Base-by-base conservation (phyloP, 2,113 vertebrate species). In the Pipa parva region DNA sequence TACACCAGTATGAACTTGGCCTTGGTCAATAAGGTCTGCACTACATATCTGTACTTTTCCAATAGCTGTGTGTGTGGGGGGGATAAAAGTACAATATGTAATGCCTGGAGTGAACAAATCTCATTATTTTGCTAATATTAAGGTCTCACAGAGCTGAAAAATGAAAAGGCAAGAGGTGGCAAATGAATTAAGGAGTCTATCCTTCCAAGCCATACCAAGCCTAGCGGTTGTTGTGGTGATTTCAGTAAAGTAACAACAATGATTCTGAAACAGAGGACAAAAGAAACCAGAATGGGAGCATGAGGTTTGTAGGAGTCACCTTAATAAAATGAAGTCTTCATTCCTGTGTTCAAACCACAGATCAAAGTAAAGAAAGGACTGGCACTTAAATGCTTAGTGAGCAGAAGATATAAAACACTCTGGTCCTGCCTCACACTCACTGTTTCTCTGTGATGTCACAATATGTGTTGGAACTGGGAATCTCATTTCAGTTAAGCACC, bases 271-370 rank as follows among this genome's bases (percentile, higher is more conserved):
- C 18, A 26, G 54, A 10, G 15, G 18, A 55, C 21, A 17, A 31
- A 26, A 56, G 51, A 29, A 29, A 51, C 51, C 37, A 48, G 39
- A 28, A 28, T 15, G 27, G 48, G 17, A 27, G 64, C 27, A 45
- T 29, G 56, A 59, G 65, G 56, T 51, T 45, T 59, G 31, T 24
- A n/a, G 56, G 56, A 68, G 64, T 66, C 64, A 59, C 29, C 37
- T 21, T 25, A 25, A 45, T 45, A 37, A 46, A 59, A 59, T 68
- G 28, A 48, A 51, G 29, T 29, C 13, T 20, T 52, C 65, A 68
- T 59, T 68, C 65, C 56, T 68, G 65, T 68, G 56, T 45, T 68
- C 21, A 51, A 22, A 59, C 55, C 64, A 37, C 55, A 37, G 46
- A 68, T 59, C 29, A 59, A 37, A 56, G 56, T 24, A 68, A 22